phyloP scores from a whole-genome alignment of 2,113 vertebrate species.

The Fulmarus glacialis region DNA sequence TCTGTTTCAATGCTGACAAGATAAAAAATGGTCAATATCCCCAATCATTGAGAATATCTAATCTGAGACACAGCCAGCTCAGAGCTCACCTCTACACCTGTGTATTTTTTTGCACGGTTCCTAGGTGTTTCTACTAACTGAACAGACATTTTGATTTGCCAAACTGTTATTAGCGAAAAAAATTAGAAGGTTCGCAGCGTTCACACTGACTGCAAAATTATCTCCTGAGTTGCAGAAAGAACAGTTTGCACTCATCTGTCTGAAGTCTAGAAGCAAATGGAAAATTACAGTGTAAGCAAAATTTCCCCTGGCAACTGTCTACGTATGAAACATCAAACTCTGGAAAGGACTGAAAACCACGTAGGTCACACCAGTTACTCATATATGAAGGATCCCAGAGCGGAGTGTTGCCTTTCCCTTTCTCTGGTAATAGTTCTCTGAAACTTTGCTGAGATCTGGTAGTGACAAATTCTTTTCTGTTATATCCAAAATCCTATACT shows the following conservation, averaged over 20 bases:
- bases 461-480: background rate
- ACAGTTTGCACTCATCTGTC: constrained; percentile 45
- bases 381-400: background rate
- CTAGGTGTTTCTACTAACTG: constrained; percentile 6
- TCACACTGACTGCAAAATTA: constrained; percentile 56
- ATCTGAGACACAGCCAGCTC: background rate
- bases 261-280: constrained; percentile 42
- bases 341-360: background rate
- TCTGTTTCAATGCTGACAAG: background rate
- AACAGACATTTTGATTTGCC: constrained; percentile 19
- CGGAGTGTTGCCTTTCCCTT: background rate
- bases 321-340: background rate
- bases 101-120: background rate
- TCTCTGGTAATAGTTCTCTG: background rate
- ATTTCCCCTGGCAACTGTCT: constrained; percentile 44
- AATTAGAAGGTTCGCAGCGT: constrained; percentile 19
- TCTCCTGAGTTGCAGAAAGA: constrained; percentile 39
- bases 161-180: constrained; percentile 36
- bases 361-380: background rate
- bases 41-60: background rate
- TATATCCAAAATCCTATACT: rapidly evolving
- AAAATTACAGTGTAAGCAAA: constrained; percentile 49
- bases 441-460: background rate
- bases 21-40: background rate
- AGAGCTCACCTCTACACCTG: background rate